phyloP scores from a whole-genome alignment of 2,888 invertebrate species.

The Amphipoea lucens region DNA sequence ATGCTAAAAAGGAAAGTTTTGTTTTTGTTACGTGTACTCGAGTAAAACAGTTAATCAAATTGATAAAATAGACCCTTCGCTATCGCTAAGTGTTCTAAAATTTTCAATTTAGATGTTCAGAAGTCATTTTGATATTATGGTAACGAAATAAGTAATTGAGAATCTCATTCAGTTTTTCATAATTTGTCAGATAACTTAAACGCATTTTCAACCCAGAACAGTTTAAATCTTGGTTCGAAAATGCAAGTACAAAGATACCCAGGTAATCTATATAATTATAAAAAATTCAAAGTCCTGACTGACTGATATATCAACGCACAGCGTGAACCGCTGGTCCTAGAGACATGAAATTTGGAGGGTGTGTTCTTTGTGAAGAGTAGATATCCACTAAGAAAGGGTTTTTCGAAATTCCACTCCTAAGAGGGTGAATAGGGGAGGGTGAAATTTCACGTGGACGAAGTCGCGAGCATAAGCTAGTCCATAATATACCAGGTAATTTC shows the following conservation, averaged over 20 bases:
- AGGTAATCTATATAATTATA: too few species aligned
- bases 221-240: background rate
- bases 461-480: too few species aligned
- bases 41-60: conserved; percentile 35
- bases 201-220: background rate
- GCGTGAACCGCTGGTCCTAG: too few species aligned
- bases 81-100: conserved; percentile 5
- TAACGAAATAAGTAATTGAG: background rate
- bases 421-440: too few species aligned
- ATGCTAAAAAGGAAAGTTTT: conserved; percentile 48
- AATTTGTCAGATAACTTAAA: background rate
- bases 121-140: background rate
- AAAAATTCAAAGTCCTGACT: too few species aligned
- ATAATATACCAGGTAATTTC: background rate
- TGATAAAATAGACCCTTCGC: conserved; percentile 25
- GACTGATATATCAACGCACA: too few species aligned
- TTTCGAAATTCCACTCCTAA: too few species aligned
- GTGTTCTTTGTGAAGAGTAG: too few species aligned
- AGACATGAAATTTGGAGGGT: too few species aligned
- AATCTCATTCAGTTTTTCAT: background rate
- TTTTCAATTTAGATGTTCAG: background rate
- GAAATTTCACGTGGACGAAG: too few species aligned
- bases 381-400: too few species aligned
- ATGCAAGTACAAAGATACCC: too few species aligned
- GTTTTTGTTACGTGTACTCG: conserved; percentile 28